Base-by-base conservation (phyloP, 2,888 invertebrate species). In the Apocheima hispidaria region DNA sequence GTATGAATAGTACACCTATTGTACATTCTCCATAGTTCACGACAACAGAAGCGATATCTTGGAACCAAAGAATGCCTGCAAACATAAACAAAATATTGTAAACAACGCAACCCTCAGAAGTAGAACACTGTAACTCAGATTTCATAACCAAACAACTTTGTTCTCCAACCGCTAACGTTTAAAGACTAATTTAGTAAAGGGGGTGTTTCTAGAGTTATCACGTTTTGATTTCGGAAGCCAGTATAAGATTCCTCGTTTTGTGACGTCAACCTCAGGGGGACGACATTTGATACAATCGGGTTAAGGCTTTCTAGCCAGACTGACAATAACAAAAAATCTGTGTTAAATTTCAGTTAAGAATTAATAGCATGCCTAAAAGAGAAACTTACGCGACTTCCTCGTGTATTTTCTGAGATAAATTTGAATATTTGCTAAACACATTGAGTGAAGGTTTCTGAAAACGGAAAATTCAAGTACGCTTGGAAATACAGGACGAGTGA, bases 51-150 rank as follows among this genome's bases (percentile, higher is more conserved):
- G 16, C 30, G 33, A 68, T 33, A 65, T 77, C 74, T 64, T 75
- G 73, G 74, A 75, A 78, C 66, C 66, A 69, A 79, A 82, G 82
- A 83, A 82, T 77, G 73, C 54, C 21, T 46, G 54, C 26, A 44
- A 60, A 61, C 48, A 56, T 63, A 66, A 66, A 63, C 48, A 52
- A 33, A n/a, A 28, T 2, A 66, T 48, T 64, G 65, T 69, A 72
- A 75, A 78, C 78, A 77, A 67, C 26, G 9, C 26, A 46, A 6
- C 20, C 46, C 20, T 46, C 18, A 2, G 16, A 30, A 18, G 10
- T 5, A 5, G 30, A n/a, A 28, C 9, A 46, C 12, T 2, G 14
- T 9, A 46, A 18, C 30, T 16, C 7, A 10, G 0, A 16, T 10
- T 12, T 2, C n/a, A 30, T 12, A 46, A 7, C 5, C 7, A 18